Base-by-base conservation (phyloP, 2,113 vertebrate species). In the Struthio camelus region DNA sequence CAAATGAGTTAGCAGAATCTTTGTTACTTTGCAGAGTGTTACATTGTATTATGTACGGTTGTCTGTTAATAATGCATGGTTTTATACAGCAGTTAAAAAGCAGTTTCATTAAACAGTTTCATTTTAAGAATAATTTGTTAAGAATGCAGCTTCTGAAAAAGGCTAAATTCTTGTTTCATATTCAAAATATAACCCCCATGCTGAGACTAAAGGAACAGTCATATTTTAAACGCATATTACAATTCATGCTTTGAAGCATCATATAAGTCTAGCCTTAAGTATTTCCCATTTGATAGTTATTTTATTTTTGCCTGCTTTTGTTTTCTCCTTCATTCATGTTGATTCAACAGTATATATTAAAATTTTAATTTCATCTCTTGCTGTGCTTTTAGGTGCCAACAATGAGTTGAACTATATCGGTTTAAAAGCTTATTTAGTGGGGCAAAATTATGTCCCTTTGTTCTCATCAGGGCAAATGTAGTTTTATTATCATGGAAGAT, bases 231-330 rank as follows among this genome's bases (percentile, higher is more conserved):
- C 61, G 50, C n/a, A 22, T 61, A 87, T 56, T 92, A 87, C 69
- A 76, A 71, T 93, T 94, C 79, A 86, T 87, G 59, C 73, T 98
- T 97, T 97, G 96, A 97, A 97, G 97, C 69, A 89, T 86, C 84
- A 79, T 46, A 46, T 93, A 86, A 67, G 23, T 87, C 91, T 84
- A 71, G 73, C 94, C 84, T 91, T 83, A 87, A 96, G 95, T 94
- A 93, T n/a, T 81, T 94, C 86, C 38, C 76, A 96, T 94, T 97
- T 95, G 95, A 82, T 77, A 93, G 70, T 67, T 90, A 61, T 25
- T 94, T 96, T 91, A 80, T 88, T 96, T 96, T 94, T 93, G 69
- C 62, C 56, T 20, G 3, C 61, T 97, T 95, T 90, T 94, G 64
- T 95, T 77, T 94, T 91, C 65, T 73, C 87, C 54, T 83, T 92